Base-by-base conservation (phyloP, 2,797 vertebrate genomes). In the Miichthys miiuy region DNA sequence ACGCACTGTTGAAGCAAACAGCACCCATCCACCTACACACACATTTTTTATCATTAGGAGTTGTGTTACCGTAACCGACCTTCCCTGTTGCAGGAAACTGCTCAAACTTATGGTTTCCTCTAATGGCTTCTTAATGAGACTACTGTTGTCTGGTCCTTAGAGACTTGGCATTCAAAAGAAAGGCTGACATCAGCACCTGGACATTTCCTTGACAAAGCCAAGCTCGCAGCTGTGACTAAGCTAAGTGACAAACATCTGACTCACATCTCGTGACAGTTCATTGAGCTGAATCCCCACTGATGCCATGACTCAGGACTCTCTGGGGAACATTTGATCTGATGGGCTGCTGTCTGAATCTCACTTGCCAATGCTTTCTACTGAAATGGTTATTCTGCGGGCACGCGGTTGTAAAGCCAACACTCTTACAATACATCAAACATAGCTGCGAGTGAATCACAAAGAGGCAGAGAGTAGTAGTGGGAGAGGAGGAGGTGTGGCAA, bases 171-270 rank as follows among this genome's bases (percentile, higher is more conserved):
- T 68, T 70, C 23, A 75, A 42, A 54, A 47, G 44, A 68, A 84
- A 51, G 27, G 63, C 83, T 76, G 76, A 85, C 72, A 83, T 80
- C 57, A 77, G 83, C 81, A 82, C 79, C 76, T 87, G 73, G 72
- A 86, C 30, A 82, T 83, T 87, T 81, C 74, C 54, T 54, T 30
- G 38, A 77, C 75, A 47, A 82, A 11, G 65, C 50, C 68, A 27
- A 56, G 61, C 75, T 82, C 74, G 30, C 61, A 69, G 68, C 66
- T 63, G 67, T 90, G 89, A 93, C 79, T 91, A 89, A 91, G 70
- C 80, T 67, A 4, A 48, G 73, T 72, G 77, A 88, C 78, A 83
- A 84, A 84, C 76, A 81, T 85, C 74, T 86, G 86, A 91, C 74
- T 91, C 84, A 87, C 81, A 89, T 63, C 80, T 77, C 75, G 71